Base-by-base conservation (phyloP, 2,888 invertebrate species). In the Meiosimyza decipiens region DNA sequence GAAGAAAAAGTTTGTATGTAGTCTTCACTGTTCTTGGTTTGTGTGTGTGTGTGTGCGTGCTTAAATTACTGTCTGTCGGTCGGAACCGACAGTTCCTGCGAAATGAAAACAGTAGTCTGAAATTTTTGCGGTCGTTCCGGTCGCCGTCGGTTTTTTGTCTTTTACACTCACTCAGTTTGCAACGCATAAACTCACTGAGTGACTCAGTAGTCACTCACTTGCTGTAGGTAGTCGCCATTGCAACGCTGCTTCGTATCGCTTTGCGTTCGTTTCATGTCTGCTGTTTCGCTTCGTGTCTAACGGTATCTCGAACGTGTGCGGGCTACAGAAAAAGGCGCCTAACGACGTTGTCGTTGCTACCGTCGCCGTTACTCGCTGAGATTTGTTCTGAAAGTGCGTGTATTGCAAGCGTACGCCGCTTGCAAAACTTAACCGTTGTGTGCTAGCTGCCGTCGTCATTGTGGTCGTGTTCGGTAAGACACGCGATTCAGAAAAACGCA, bases 281-380 rank as follows among this genome's bases (percentile, higher is more conserved):
- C 40, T 63, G 28, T 50, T 16, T 22, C 47, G 65, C 15, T 33
- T 54, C 71, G 51, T 59, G 65, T 65, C 51, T 65, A 72, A 67
- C 72, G 65, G 59, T 62, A 18, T 3, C 11, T 50, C n/a, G 22
- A 40, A 22, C 55, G 33, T 28, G 12, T 13, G 22, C 60, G 33
- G 1, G 4, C 11, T 28, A 3, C 4, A 28, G 28, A 28, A 28
- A 12, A 28, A 59, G 76, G 75, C 72, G 73, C 76, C 75, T 77
- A 80, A 75, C 73, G 77, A 72, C 74, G 76, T 71, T 63, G 66
- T 64, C 74, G 76, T 75, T 75, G 74, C 69, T 76, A 77, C 70
- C 63, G 54, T 52, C 79, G 80, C 75, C 74, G 76, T 75, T 75
- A 47, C 63, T 57, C 71, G 72, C 22, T 55, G 50, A 67, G 67